Evolutionary conservation across 2,888 invertebrate genomes (phyloP).

Genomic region (Celastrina argiolus): DNA sequence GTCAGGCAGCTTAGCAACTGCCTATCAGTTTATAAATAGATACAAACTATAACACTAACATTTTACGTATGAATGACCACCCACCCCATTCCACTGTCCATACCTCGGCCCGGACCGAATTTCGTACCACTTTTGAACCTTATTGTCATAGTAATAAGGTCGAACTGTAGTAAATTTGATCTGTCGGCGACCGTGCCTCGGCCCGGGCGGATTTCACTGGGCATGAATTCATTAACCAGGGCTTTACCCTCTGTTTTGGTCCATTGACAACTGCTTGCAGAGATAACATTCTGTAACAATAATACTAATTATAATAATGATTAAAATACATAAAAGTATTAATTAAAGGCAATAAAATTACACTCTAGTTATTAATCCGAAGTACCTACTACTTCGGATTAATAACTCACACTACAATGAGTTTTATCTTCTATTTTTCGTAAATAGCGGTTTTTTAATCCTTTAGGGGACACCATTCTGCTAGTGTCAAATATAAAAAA

Average conservation of each 20-base stretch:
- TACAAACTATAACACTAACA: background rate
- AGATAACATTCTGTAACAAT: background rate
- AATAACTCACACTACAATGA: too few relatives aligned
- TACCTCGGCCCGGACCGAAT: background rate
- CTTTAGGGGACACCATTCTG: too few relatives aligned
- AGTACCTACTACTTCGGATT: too few relatives aligned
- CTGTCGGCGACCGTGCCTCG: background rate
- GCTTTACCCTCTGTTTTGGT: background rate
- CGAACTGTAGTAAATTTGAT: background rate
- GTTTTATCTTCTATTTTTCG: too few relatives aligned
- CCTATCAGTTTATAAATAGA: background rate
- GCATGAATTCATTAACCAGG: background rate
- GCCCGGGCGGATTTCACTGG: background rate
- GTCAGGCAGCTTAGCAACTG: background rate
- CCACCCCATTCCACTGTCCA: background rate
- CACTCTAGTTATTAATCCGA: too few relatives aligned
- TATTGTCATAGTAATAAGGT: background rate
- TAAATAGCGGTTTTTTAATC: too few relatives aligned
- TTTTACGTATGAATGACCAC: constrained; percentile 5
- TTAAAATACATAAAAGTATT: too few relatives aligned
- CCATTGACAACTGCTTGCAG: background rate
- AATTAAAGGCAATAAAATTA: too few relatives aligned
- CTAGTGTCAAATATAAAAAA: too few relatives aligned
- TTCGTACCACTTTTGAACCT: background rate
- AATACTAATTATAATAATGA: too few relatives aligned